A percentile compares a stretch with the other conserved stretches of the same genome.
Conservation (phyloP, 2,797 vertebrate species). For the Falco biarmicus region DNA sequence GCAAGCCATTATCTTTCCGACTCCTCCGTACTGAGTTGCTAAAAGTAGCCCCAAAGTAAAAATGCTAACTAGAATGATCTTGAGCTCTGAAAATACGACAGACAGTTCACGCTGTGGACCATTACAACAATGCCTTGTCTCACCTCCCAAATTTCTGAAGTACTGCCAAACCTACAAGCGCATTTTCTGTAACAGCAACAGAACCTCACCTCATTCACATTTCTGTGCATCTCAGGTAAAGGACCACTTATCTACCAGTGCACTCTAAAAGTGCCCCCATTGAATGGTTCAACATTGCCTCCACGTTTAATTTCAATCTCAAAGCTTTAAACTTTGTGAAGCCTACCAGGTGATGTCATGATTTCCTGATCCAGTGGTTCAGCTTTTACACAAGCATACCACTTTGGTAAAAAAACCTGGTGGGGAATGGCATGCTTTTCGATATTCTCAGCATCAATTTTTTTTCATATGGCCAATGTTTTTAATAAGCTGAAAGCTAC, state of each 20-base stretch:
- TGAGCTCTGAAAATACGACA: neutral
- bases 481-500: neutral
- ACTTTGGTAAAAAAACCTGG: neutral
- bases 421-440: neutral
- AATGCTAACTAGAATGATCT: neutral
- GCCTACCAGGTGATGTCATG: neutral
- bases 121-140: neutral
- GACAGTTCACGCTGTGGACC: neutral
- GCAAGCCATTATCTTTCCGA: neutral
- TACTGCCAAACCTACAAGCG: neutral
- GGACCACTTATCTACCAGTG: neutral
- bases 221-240: neutral
- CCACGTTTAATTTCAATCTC: neutral
- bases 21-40: neutral
- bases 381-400: neutral
- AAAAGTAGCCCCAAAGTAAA: neutral
- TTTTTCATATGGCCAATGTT: neutral
- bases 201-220: neutral
- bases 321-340: neutral
- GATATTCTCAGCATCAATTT: neutral
- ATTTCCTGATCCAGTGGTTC: neutral
- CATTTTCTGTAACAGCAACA: neutral
- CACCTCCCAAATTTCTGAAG: neutral
- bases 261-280: neutral
- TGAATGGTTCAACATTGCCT: neutral